Percentiles rank a stretch among this genome's conserved stretches.
phyloP scores from a whole-genome alignment of 2,113 vertebrate genomes.

The Dicrurus megarhynchus region DNA sequence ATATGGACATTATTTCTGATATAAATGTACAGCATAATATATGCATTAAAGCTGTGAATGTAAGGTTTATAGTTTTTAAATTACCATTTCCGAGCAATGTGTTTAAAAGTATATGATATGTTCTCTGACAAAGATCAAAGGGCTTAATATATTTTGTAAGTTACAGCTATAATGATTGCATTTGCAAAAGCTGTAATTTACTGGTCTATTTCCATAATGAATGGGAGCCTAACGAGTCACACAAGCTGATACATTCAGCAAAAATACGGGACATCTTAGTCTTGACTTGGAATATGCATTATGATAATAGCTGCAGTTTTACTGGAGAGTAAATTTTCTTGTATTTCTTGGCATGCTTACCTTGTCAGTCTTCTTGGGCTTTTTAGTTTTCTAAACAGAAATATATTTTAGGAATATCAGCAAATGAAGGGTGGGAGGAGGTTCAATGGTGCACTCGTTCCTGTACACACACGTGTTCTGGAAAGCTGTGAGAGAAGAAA shows the following conservation, averaged over 20 bases:
- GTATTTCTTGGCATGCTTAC: neutral
- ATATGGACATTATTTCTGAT: slow-evolving; percentile 20
- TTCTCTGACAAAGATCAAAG: slow-evolving; percentile 70
- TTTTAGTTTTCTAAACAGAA: neutral
- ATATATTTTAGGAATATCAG: neutral
- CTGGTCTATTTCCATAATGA: slow-evolving; percentile 73
- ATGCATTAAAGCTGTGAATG: slow-evolving; percentile 42
- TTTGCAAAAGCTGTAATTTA: slow-evolving; percentile 77
- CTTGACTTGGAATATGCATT: slow-evolving; percentile 40
- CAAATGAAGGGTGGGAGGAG: neutral
- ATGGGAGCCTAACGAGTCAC: slow-evolving; percentile 70
- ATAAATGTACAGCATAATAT: slow-evolving; percentile 36
- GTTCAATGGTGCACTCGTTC: neutral
- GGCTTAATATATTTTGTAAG: slow-evolving; percentile 76
- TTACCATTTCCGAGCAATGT: slow-evolving; percentile 59
- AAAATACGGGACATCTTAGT: slow-evolving; percentile 40
- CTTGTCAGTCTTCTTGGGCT: neutral
- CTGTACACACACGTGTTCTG: accelerated
- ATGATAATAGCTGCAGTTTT: slow-evolving; percentile 37
- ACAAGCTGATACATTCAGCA: slow-evolving; percentile 59
- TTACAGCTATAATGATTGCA: slow-evolving; percentile 74
- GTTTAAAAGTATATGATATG: slow-evolving; percentile 69
- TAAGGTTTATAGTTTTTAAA: slow-evolving; percentile 61
- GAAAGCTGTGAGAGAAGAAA: neutral
- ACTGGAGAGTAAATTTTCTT: neutral